Evolutionary conservation across 2,888 invertebrate species (phyloP), one percentile per base, ranked within the genome.

Genomic region (Pristionchus fissidentatus): DNA sequence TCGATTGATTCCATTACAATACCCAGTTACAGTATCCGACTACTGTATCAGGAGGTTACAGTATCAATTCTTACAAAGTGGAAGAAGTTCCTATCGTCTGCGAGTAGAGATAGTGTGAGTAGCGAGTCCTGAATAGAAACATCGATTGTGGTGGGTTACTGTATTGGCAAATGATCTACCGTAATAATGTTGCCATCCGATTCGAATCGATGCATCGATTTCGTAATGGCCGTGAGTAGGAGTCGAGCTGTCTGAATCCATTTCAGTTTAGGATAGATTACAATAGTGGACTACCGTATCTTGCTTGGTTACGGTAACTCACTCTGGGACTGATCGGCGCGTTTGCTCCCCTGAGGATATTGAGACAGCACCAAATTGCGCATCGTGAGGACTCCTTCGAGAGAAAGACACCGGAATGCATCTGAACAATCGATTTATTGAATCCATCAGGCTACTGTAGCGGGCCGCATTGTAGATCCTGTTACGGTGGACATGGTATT

Each of bases 81-180:
- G 26, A 46, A 10, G 81, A 66, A 81, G 81, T 81, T 81, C 22
- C 81, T n/a, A 49, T 81, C 81, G 35, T 81, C 81, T 22, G 66
- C 62, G 46, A 81, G 66, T 19, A 66, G 38, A 5, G 81, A 62
- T 22, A 81, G 81, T 10, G 66, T 79, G 57, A 57, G 41, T 10
- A 79, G 43, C 26, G 79, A 79, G 26, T 79, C 79, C 77, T 77
- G 77, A 32, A 22, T 13, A 1, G 49, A 77, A 49, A 29, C 38
- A 13, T 57, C 60, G 57, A 79, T 79, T 10, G 49, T 15, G 2
- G 49, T 46, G 15, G 77, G 10, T 49, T 77, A 49, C 77, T 13
- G 77, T 52, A 35, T 38, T 5, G 15, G 5, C 62, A 10, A 15
- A 49, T 10, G 19, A 49, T 49, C 13, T 41, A 52, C 77, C 46